phyloP scores from a whole-genome alignment of 2,113 vertebrate species.

The Rattus norvegicus region GRCr8 NC_086036.1:64579501-64580000 shows the following conservation, averaged over 20 bases:
- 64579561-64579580: neutral
- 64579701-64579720: neutral
- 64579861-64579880: neutral
- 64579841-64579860: neutral
- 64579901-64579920: neutral
- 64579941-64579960: neutral
- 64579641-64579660: neutral
- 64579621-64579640: neutral
- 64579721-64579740: slow-evolving; percentile 38
- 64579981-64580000: neutral
- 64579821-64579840: neutral
- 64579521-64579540: neutral
- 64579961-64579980: neutral
- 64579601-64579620: neutral
- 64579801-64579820: neutral
- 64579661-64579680: neutral
- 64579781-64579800: neutral
- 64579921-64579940: neutral
- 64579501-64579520: slow-evolving; percentile 49
- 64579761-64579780: slow-evolving; percentile 9
- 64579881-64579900: neutral
- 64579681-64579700: slow-evolving; percentile 37
- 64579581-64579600: neutral
- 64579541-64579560: neutral
- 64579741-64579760: neutral